phyloP scores from a whole-genome alignment of 2,888 invertebrate genomes.

The Harmothoe impar region DNA sequence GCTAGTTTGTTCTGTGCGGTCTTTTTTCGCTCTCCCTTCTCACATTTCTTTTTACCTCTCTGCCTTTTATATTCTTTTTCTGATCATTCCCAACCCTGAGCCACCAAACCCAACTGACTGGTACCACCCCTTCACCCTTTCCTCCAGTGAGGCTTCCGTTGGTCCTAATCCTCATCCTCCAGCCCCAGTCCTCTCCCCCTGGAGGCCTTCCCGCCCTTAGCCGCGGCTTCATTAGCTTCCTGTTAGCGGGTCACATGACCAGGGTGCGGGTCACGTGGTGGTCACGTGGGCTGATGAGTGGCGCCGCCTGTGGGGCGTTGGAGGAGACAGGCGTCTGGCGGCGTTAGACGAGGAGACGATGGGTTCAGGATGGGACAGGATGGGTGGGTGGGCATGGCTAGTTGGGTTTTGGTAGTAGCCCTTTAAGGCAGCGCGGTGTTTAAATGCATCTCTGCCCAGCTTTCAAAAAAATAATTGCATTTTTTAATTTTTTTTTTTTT shows the following conservation, averaged over 20 bases:
- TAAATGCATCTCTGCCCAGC: too few relatives aligned
- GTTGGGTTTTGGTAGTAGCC: too few relatives aligned
- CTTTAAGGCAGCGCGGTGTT: too few relatives aligned
- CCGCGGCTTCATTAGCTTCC: not conserved
- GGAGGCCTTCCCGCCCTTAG: not conserved
- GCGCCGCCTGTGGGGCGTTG: not conserved
- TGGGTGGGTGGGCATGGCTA: too few relatives aligned
- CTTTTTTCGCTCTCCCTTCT: not conserved
- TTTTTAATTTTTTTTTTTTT: too few relatives aligned
- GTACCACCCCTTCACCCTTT: not conserved
- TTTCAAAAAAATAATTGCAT: too few relatives aligned
- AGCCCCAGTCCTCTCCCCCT: not conserved
- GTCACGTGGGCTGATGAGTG: conserved; percentile 19
- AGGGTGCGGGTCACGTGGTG: conserved; percentile 24
- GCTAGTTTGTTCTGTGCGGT: conserved; percentile 34
- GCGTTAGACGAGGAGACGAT: too few relatives aligned
- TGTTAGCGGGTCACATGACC: conserved; percentile 50
- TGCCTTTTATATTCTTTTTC: not conserved
- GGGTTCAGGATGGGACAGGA: too few relatives aligned
- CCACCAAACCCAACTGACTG: not conserved
- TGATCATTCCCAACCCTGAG: not conserved
- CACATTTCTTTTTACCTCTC: not conserved
- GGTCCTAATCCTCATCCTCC: conserved; percentile 26
- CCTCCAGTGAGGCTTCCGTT: not conserved
- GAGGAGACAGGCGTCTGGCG: not conserved